Base-by-base conservation (phyloP, 2,888 invertebrate species). In the Enoplolaimus lenunculus region DNA sequence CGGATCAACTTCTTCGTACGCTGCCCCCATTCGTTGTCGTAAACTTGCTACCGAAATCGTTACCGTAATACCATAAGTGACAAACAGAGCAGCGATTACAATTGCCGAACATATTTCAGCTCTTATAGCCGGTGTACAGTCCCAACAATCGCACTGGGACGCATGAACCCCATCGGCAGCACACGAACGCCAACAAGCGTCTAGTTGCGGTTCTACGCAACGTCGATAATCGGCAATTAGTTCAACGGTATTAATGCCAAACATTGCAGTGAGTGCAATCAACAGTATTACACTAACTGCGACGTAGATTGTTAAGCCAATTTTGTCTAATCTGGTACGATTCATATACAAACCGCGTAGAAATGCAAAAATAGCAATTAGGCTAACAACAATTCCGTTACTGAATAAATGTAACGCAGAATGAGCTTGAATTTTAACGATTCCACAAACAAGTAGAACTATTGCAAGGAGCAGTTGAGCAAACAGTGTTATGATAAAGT, bases 341-440 rank as follows among this genome's bases (percentile, higher is more conserved):
- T 66, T 66, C n/a, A 34, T 34, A 31, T 66, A 66, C n/a, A 66
- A 34, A 34, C 67, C 67, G 26, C 31, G 31, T 7, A 66, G 67
- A 34, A 66, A n/a, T 7, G 67, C 34, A 7, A 29, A 21, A 29
- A 66, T 66, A n/a, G 67, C 67, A 31, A 21, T 13, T 3, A 66
- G 33, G 67, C 67, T 21, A 2, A 66, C 30, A 31, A 34, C 26
- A 29, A 66, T 66, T 34, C 67, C 67, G 31, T 66, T 66, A 31
- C 33, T 7, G n/a, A 31, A 66, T 31, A 33, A 13, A 34, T 66
- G 34, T 34, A 66, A 33, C n/a, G 67, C 67, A n/a, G 67, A 33
- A 2, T 3, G 26, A n/a, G 29, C 67, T 34, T 66, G 67, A 30
- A 66, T 34, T 34, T 66, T 66, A 31, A 31, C 34, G 31, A 66